Evolutionary conservation across 2,113 vertebrate species (phyloP).

Genomic region (Cynoglossus semilaevis): DNA sequence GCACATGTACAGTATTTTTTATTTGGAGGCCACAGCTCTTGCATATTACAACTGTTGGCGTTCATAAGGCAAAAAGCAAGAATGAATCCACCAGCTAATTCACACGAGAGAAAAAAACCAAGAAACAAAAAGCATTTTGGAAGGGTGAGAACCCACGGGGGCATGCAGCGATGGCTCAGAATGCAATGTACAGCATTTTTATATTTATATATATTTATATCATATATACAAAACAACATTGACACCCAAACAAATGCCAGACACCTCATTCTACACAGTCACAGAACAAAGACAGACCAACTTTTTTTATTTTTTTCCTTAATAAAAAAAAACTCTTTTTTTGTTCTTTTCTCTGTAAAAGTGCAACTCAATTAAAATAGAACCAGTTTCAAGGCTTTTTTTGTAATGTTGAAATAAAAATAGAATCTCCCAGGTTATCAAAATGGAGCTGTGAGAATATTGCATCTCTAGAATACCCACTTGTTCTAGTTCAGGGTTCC

Average conservation of each 20-base stretch:
- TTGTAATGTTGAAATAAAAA: conserved; percentile 80
- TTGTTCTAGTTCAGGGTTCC: conserved; percentile 66
- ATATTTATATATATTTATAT: conserved; percentile 77
- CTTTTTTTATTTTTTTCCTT: conserved; percentile 77
- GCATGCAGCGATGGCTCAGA: conserved; percentile 93
- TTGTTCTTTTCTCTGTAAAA: conserved; percentile 76
- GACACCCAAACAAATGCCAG: conserved; percentile 89
- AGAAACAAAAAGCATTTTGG: conserved; percentile 84
- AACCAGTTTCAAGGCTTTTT: conserved; percentile 73
- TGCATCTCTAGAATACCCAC: conserved; percentile 81
- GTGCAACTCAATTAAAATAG: conserved; percentile 81
- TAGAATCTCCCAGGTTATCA: conserved; percentile 79
- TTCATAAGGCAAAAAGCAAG: conserved; percentile 99
- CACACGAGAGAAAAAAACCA: conserved; percentile 92
- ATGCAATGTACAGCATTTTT: conserved; percentile 96
- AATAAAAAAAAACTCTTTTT: conserved; percentile 67
- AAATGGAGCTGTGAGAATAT: conserved; percentile 81
- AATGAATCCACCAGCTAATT: conserved; percentile 93
- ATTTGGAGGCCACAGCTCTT: conserved; percentile 98
- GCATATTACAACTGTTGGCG: conserved; percentile 99
- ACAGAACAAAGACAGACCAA: conserved; percentile 90
- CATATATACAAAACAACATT: conserved; percentile 92
- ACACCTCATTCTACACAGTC: conserved; percentile 90
- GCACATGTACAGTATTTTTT: conserved; percentile 91
- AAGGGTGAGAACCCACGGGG: conserved; percentile 78